These are phyloP conservation scores for Melangyna quadrimaculata DNA, from an alignment of 2,888 invertebrate genomes.

Conservation along the genomic window DNA sequence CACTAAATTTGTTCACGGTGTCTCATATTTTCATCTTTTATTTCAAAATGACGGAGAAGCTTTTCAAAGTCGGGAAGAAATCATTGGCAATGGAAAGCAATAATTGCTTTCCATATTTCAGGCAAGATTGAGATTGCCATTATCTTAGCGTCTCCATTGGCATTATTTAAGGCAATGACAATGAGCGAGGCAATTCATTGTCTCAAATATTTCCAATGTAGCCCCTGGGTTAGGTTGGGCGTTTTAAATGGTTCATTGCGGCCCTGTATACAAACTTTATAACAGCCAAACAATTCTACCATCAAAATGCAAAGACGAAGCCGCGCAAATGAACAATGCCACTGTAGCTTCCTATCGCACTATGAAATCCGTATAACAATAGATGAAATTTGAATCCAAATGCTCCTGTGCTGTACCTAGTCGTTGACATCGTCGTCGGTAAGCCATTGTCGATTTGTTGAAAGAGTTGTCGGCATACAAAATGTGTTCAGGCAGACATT, in stretches of 20 bases:
- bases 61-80: too few species aligned
- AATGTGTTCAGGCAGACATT: slow-evolving; percentile 54
- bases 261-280: background rate
- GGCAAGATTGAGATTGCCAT: too few species aligned
- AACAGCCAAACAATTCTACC: background rate
- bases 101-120: too few species aligned
- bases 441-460: slow-evolving; percentile 50
- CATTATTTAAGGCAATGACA: too few species aligned
- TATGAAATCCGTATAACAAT: slow-evolving; percentile 37
- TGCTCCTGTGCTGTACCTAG: background rate
- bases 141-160: too few species aligned
- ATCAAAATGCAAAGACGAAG: slow-evolving; percentile 37
- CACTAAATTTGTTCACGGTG: too few species aligned
- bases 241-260: background rate
- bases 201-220: too few species aligned
- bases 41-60: too few species aligned
- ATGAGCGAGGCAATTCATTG: too few species aligned
- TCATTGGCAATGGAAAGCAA: too few species aligned
- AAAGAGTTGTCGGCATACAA: slow-evolving; percentile 61
- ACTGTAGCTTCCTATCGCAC: slow-evolving; percentile 33
- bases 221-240: too few species aligned
- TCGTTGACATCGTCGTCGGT: background rate
- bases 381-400: slow-evolving; percentile 46
- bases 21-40: too few species aligned
- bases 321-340: slow-evolving; percentile 41